Percentiles rank a stretch among this genome's conserved stretches.
These are phyloP conservation scores for Bombus affinis DNA, from an alignment of 1,140 invertebrate species.

Conservation along the genomic window DNA sequence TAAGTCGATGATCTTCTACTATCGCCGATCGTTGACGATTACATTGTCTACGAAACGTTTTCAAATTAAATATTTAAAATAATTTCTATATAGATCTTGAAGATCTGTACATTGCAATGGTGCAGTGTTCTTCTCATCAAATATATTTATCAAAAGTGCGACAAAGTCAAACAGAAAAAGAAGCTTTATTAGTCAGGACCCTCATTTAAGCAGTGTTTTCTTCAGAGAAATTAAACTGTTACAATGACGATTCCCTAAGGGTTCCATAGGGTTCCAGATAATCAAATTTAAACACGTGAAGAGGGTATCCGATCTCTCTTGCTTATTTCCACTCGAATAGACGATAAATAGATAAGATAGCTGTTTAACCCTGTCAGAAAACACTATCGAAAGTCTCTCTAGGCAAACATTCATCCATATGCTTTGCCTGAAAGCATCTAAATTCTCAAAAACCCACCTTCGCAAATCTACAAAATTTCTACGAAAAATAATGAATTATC, in stretches of 20 bases:
- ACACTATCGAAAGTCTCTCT: no score
- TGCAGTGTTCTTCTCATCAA: background rate
- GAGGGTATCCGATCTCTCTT: conserved; percentile 2
- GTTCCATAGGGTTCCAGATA: background rate
- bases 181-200: background rate
- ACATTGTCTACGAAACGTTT: no score
- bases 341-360: background rate
- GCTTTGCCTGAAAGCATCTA: no score
- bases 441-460: no score
- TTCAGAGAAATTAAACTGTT: conserved; percentile 3
- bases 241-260: background rate
- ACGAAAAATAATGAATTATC: background rate
- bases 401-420: no score
- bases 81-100: no score
- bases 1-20: no score
- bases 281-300: conserved; percentile 8
- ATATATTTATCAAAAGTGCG: background rate
- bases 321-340: background rate
- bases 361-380: background rate
- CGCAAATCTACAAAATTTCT: no score
- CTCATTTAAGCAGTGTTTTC: background rate
- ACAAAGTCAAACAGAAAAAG: background rate
- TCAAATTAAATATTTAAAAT: no score
- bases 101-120: background rate
- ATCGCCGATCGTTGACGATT: no score